A percentile compares a stretch with the other conserved stretches of the same genome.
phyloP scores from a whole-genome alignment of 2,797 vertebrate genomes.

The Pterois miles region DNA sequence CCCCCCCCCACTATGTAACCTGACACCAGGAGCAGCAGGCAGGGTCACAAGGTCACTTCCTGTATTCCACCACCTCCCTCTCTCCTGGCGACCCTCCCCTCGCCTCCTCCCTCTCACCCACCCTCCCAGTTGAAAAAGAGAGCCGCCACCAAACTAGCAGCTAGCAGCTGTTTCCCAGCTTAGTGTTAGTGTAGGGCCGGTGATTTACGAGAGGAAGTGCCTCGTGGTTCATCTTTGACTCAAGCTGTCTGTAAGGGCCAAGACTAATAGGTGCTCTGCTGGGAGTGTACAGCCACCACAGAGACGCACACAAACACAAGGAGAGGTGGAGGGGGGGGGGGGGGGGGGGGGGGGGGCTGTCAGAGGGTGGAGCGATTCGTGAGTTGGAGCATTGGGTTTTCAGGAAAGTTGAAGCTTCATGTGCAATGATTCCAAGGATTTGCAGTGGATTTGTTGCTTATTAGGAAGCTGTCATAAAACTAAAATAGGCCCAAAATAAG shows the following conservation, averaged over 20 bases:
- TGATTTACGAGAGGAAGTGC: slow-evolving; percentile 91
- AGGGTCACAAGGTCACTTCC: slow-evolving; percentile 97
- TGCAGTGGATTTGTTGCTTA: not conserved
- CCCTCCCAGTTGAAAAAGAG: slow-evolving; percentile 56
- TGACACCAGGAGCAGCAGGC: slow-evolving; percentile 93
- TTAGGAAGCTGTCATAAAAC: not conserved
- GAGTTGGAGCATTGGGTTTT: slow-evolving; percentile 35
- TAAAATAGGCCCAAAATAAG: not conserved
- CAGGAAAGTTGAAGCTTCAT: slow-evolving; percentile 20
- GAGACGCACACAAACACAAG: slow-evolving; percentile 74
- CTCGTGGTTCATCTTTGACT: slow-evolving; percentile 84
- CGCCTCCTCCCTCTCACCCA: not conserved
- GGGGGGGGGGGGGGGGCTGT: slow-evolving; percentile 4
- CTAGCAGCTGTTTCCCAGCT: slow-evolving; percentile 96
- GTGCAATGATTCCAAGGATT: slow-evolving; percentile 11
- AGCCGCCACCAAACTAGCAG: slow-evolving; percentile 84
- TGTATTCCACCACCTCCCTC: slow-evolving; percentile 77
- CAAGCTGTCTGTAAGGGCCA: slow-evolving; percentile 77
- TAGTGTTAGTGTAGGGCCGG: slow-evolving; percentile 92
- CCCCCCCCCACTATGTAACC: slow-evolving; percentile 81
- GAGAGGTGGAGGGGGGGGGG: slow-evolving; percentile 14
- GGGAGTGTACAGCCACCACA: slow-evolving; percentile 74
- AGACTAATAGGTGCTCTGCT: slow-evolving; percentile 79
- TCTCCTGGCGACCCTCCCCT: slow-evolving; percentile 49
- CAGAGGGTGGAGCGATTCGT: slow-evolving; percentile 28